A percentile compares a stretch with the other conserved stretches of the same genome.
phyloP scores from a whole-genome alignment of 2,888 invertebrate genomes.

The Pandemis heparana region DNA sequence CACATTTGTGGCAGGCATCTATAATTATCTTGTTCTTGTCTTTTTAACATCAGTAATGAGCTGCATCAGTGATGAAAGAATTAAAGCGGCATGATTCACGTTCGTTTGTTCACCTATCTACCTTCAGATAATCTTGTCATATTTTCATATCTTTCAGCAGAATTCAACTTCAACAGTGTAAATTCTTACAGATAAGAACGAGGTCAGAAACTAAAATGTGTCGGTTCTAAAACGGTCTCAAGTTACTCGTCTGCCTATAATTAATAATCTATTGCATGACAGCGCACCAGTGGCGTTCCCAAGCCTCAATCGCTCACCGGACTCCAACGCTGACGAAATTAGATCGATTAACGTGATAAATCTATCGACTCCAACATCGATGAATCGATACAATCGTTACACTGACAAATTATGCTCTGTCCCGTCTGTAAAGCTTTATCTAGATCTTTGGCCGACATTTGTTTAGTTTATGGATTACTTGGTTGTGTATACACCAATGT shows the following conservation, averaged over 20 bases:
- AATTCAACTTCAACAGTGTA: not conserved
- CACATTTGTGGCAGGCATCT: not conserved
- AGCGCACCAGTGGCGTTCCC: slow-evolving; percentile 81
- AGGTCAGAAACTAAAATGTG: not conserved
- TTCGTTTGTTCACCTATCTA: not conserved
- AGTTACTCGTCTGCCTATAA: slow-evolving; percentile 23
- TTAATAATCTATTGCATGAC: slow-evolving; percentile 73
- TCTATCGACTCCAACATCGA: slow-evolving; percentile 71
- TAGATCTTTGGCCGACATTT: slow-evolving; percentile 49
- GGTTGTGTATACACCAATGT: slow-evolving; percentile 30
- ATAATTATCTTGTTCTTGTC: no score
- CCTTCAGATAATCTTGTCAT: not conserved
- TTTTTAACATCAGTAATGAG: no score
- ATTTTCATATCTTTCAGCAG: not conserved
- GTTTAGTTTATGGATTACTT: slow-evolving; percentile 37
- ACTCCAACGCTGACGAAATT: slow-evolving; percentile 78
- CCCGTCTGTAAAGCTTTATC: slow-evolving; percentile 64
- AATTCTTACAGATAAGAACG: not conserved
- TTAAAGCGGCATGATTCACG: not conserved
- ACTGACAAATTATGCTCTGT: slow-evolving; percentile 82
- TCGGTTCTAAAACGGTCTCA: not conserved
- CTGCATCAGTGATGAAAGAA: not conserved
- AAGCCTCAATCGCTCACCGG: slow-evolving; percentile 77
- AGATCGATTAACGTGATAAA: slow-evolving; percentile 85
- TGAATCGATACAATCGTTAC: slow-evolving; percentile 72